Evolutionary conservation across 2,797 vertebrate species (phyloP), one percentile per base, ranked within the genome.

Genomic region (Netta rufina): DNA sequence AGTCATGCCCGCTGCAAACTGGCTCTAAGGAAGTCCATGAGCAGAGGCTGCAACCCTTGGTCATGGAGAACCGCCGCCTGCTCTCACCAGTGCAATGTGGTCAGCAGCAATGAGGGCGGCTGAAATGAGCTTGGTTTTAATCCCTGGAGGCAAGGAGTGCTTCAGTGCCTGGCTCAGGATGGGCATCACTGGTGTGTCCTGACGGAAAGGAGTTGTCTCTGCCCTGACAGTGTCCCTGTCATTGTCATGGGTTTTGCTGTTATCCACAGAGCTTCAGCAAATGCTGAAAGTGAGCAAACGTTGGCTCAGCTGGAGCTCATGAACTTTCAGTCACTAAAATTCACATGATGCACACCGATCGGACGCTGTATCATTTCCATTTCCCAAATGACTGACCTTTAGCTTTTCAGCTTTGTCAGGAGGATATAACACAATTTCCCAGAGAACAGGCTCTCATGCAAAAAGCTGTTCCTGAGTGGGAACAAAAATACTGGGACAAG

Each of bases 331-430:
- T 67, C n/a, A 11, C 57, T 15, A 58, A 32, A 58, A 66, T 70
- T 77, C 89, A 47, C 71, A 61, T 41, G 49, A 72, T 84, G 61
- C 43, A 30, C 2, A 2, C 36, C 2, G 3, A 49, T 75, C 4
- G 28, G 89, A 82, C 71, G 33, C 36, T 24, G 32, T 51, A 87
- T 87, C 27, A 1, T 90, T 95, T 89, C 89, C 75, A 90, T 86
- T 96, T 96, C 90, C 91, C 90, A 93, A 89, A 91, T 54, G 53
- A 79, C 32, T 79, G 94, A 96, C 94, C 95, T 96, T 89, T 84
- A 73, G 62, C 51, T 80, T 73, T 87, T 67, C 61, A 72, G 61
- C 78, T 89, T 92, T 94, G 77, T 80, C 71, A 62, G 86, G 81
- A 95, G 95, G 90, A 90, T 96, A 47, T 90, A 96, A 75, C 87